These are phyloP conservation scores for Montipora capricornis DNA, from an alignment of 64 coral and sea anemone species.

Conservation along the genomic window DNA sequence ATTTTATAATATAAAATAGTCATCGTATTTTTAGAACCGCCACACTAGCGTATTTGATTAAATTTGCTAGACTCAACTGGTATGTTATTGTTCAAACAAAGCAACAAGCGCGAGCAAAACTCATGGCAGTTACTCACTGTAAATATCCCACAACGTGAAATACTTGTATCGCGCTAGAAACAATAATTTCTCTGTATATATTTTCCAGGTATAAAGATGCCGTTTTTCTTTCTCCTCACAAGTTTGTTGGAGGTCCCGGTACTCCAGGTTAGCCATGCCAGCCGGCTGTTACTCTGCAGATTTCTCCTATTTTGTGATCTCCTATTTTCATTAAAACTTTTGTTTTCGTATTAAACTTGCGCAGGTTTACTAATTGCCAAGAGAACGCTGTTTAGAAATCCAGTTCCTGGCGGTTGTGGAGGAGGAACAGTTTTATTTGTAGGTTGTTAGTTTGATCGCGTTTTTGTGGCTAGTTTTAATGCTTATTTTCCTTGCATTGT, in stretches of 20 bases:
- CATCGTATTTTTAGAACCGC: no score
- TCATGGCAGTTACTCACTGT: no score
- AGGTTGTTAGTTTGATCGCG: slow-evolving; percentile 19
- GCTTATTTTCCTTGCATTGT: no score
- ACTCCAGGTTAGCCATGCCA: slow-evolving; percentile 75
- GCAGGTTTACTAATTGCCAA: slow-evolving; percentile 93
- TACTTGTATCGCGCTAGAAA: no score
- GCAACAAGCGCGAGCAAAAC: no score
- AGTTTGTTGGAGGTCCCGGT: slow-evolving; percentile 94
- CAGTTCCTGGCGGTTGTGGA: slow-evolving; percentile 90
- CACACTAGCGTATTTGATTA: no score
- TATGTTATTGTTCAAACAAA: no score
- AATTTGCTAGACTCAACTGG: no score
- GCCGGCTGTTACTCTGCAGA: neutral
- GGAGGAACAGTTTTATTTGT: slow-evolving; percentile 97
- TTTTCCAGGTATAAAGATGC: slow-evolving; percentile 75
- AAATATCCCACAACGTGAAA: no score
- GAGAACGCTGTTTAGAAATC: slow-evolving; percentile 85
- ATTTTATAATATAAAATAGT: no score
- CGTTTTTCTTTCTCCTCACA: slow-evolving; percentile 91
- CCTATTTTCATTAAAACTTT: no score
- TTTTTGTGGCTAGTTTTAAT: neutral
- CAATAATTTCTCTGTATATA: neutral
- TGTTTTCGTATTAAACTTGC: neutral
- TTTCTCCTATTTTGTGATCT: no score